Conservation (phyloP, 2,113 vertebrate genomes). For the Epinephelus moara region DNA sequence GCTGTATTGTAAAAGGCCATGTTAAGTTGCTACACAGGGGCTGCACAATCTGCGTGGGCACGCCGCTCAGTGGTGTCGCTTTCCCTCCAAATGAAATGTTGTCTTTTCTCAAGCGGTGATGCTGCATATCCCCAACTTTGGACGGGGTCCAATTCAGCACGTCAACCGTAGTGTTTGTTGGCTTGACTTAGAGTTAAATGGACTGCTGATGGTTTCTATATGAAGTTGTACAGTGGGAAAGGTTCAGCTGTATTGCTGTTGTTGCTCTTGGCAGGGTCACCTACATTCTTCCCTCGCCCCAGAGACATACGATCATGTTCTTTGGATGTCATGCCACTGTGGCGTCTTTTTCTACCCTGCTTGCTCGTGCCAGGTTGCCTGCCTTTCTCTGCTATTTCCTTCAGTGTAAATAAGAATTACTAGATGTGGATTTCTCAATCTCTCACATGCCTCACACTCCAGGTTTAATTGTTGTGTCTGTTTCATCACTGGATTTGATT, state of each 20-base stretch:
- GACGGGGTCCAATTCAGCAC: slow-evolving; percentile 12
- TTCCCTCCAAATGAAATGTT: slow-evolving; percentile 21
- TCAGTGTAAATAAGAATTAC: slow-evolving; percentile 34
- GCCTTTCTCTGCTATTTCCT: slow-evolving; percentile 15
- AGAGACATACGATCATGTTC: slow-evolving; percentile 56
- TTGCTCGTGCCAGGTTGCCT: background rate
- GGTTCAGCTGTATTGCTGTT: slow-evolving; percentile 27
- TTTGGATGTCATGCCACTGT: slow-evolving; percentile 35
- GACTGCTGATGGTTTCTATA: slow-evolving; percentile 38
- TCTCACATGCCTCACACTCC: slow-evolving; percentile 21
- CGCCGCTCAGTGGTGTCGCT: background rate
- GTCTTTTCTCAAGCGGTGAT: slow-evolving; percentile 1
- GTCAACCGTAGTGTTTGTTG: slow-evolving; percentile 21
- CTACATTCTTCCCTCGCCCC: slow-evolving; percentile 53
- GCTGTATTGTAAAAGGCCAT: slow-evolving; percentile 13
- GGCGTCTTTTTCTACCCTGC: slow-evolving; percentile 26
- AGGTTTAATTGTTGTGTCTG: slow-evolving; percentile 47
- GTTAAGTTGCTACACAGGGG: background rate
- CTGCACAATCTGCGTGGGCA: background rate
- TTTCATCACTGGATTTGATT: slow-evolving; percentile 66
- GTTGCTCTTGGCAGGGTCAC: slow-evolving; percentile 56
- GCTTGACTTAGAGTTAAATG: background rate
- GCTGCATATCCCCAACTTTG: slow-evolving; percentile 6
- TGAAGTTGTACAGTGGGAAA: slow-evolving; percentile 26
- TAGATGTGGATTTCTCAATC: slow-evolving; percentile 20